Base-by-base conservation (phyloP, 2,888 invertebrate species). In the Alloscopus bannaensis region DNA sequence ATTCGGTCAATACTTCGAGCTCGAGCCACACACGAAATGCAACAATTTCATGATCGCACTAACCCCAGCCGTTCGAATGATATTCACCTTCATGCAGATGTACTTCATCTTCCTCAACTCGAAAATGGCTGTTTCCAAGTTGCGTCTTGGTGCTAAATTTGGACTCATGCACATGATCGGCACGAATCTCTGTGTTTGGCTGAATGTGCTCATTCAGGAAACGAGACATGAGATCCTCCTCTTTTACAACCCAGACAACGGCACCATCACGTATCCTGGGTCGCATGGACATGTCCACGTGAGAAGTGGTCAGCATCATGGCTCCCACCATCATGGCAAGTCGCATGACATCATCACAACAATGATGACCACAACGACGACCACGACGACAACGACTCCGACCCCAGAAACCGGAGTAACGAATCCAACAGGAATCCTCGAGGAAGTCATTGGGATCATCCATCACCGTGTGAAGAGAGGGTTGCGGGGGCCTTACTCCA, bases 91-190 rank as follows among this genome's bases (percentile, higher is more conserved):
- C 89, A 95, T 97, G 87, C 98, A 98, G 89, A 96, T 98, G 93
- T 98, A 98, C 89, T 98, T 98, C 90, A 96, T 98, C 89, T 98
- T 98, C 90, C 92, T 98, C 80, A 98, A 98, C 89, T 86, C 85
- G 0, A 84, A 84, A 81, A 84, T 86, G 82, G 82, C 83, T 18
- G 83, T 86, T 1, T 71, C 72, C 16, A 86, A 86, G 72, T 75
- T 84, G 1, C 57, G 82, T 0, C 66, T 84, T 18, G 92, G 97
- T 77, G 97, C 98, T 0, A 91, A 97, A 82, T 97, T 99, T 87
- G 99, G 99, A 1, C 90, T 98, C 78, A 98, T 99, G 98, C 99
- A 99, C 88, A 96, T 99, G 96, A 95, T 99, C 75, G 98, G 98
- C 26, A 98, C 98, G 13, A 99, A 99, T 89, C 90, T 99, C 65